A percentile compares a stretch with the other conserved stretches of the same genome.
These are phyloP conservation scores for Pipistrellus pygmaeus DNA, from an alignment of 2,797 vertebrate species.

Conservation along the genomic window DNA sequence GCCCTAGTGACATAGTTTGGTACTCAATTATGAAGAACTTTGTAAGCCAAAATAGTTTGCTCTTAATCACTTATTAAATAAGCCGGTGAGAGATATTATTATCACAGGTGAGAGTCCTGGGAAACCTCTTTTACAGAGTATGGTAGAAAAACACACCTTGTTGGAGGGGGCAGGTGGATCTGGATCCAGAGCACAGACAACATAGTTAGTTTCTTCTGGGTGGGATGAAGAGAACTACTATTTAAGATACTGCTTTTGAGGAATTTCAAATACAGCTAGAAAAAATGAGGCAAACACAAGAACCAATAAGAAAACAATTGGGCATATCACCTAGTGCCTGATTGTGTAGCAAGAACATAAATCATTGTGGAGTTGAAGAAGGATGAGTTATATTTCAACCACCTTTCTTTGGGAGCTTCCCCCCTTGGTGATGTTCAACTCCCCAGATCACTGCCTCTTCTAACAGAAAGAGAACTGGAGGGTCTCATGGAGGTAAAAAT, in stretches of 20 bases:
- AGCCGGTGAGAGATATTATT: neutral
- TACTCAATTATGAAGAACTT: slow-evolving; percentile 27
- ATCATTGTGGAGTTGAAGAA: neutral
- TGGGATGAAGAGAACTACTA: neutral
- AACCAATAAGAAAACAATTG: neutral
- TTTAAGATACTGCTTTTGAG: neutral
- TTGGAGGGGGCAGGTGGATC: neutral
- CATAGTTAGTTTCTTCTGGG: neutral
- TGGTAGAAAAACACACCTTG: neutral
- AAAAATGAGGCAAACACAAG: slow-evolving; percentile 28
- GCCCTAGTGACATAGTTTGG: slow-evolving; percentile 14
- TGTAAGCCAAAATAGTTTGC: slow-evolving; percentile 1
- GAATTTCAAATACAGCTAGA: neutral
- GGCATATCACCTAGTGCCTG: neutral
- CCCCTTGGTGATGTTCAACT: neutral
- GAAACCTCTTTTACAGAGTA: neutral
- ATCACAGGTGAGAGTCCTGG: neutral
- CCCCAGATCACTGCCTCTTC: neutral
- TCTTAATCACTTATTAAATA: slow-evolving; percentile 24
- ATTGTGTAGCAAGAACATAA: neutral
- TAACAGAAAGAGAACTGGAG: neutral
- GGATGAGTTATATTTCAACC: neutral
- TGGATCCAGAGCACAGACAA: neutral
- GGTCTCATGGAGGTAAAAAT: neutral
- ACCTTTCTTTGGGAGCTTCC: neutral